phyloP scores from a whole-genome alignment of 1,140 invertebrate species.

The Eriosoma lanigerum region DNA sequence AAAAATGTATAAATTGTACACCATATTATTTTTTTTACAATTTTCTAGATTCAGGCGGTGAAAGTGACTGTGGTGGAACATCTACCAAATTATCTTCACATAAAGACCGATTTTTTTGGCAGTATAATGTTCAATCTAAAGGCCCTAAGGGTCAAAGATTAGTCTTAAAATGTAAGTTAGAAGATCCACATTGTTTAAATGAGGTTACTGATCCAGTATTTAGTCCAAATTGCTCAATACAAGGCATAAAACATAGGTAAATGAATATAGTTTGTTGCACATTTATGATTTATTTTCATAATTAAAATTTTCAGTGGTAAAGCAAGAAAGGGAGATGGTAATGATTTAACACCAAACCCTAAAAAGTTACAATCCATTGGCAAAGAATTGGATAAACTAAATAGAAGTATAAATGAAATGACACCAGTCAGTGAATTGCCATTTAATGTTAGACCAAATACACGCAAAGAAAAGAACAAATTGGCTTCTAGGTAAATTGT shows the following conservation, averaged over 20 bases:
- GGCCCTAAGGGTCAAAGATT: conserved; percentile 91
- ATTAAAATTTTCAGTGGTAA: conserved; percentile 71
- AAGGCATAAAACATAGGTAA: conserved; percentile 86
- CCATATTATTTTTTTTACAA: conserved; percentile 52
- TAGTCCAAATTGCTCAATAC: conserved; percentile 81
- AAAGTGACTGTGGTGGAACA: conserved; percentile 57
- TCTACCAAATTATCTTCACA: conserved; percentile 62
- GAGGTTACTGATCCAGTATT: conserved; percentile 91
- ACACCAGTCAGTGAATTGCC: conserved; percentile 91
- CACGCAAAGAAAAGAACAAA: conserved; percentile 97
- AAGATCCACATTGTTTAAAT: conserved; percentile 90
- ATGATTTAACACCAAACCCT: conserved; percentile 94
- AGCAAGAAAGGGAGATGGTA: conserved; percentile 94
- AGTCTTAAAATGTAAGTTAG: conserved; percentile 76
- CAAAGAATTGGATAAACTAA: conserved; percentile 87
- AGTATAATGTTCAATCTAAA: conserved; percentile 98
- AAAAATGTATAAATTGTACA: no score
- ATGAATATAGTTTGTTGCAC: conserved; percentile 24
- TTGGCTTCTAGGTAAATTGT: conserved; percentile 74
- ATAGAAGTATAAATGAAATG: conserved; percentile 86
- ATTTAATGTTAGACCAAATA: conserved; percentile 83
- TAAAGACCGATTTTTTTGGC: conserved; percentile 93
- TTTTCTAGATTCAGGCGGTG: conserved; percentile 65
- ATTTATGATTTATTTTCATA: conserved; percentile 53
- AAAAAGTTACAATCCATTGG: conserved; percentile 88